Evolutionary conservation across 2,113 vertebrate species (phyloP).

Genomic region (Chlorodrepanis virens): DNA sequence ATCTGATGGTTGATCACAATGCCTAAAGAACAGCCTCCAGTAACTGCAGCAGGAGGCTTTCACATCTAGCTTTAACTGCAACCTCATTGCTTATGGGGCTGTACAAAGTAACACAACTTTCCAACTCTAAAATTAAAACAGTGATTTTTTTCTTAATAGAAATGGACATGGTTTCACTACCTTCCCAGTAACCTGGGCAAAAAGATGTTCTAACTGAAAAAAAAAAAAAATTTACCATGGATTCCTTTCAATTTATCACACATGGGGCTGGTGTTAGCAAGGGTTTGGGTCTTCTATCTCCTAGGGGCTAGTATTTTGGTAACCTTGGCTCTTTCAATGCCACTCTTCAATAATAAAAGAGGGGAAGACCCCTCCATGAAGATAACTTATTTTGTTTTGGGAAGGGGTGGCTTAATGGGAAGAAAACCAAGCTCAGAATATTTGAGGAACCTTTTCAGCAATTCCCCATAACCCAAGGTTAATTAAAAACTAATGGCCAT

Average conservation of each 20-base stretch:
- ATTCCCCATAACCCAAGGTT: background rate
- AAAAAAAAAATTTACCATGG: background rate
- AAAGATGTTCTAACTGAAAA: background rate
- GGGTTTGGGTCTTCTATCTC: background rate
- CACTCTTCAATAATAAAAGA: background rate
- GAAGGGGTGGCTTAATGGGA: background rate
- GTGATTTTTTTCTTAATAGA: conserved; percentile 10
- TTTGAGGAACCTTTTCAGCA: background rate
- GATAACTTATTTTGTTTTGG: background rate
- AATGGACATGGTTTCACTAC: background rate
- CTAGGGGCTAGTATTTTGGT: background rate
- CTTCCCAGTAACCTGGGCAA: background rate
- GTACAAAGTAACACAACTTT: background rate
- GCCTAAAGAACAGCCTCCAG: background rate
- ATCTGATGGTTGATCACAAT: background rate
- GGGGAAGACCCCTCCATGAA: background rate
- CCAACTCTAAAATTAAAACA: background rate
- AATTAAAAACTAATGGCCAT: conserved; percentile 7
- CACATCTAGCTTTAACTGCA: background rate
- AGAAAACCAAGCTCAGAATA: background rate
- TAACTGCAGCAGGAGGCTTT: background rate
- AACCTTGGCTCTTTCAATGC: background rate
- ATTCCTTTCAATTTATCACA: background rate
- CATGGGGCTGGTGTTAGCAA: background rate
- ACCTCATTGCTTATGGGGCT: background rate